These are phyloP conservation scores for Cryptops parisi DNA, from an alignment of 2,888 invertebrate genomes.

Conservation along the genomic window DNA sequence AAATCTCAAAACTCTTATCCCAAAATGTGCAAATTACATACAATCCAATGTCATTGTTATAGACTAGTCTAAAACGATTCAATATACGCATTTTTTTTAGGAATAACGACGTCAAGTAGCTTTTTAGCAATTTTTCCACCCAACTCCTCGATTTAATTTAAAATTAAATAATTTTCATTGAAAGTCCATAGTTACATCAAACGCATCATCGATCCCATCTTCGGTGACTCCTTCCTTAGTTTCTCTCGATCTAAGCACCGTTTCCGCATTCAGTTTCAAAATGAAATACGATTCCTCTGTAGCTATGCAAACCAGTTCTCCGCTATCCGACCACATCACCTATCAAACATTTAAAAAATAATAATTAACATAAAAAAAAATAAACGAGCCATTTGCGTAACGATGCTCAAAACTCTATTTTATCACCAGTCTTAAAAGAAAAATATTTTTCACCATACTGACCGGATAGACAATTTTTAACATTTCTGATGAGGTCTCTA, in stretches of 20 bases:
- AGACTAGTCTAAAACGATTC: too few relatives aligned
- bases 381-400: not conserved
- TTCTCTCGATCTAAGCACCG: conserved; percentile 58
- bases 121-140: too few relatives aligned
- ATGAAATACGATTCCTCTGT: conserved; percentile 93
- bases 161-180: too few relatives aligned
- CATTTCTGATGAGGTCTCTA: too few relatives aligned
- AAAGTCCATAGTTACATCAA: conserved; percentile 75
- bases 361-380: not conserved
- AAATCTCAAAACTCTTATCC: not conserved
- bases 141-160: too few relatives aligned
- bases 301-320: conserved; percentile 80
- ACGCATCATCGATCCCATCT: conserved; percentile 91
- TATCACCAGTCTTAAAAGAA: too few relatives aligned
- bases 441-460: too few relatives aligned
- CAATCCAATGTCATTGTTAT: too few relatives aligned
- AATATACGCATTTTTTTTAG: too few relatives aligned
- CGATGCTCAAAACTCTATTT: too few relatives aligned
- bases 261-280: conserved; percentile 68
- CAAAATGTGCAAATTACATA: not conserved
- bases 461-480: too few relatives aligned
- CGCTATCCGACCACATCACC: conserved; percentile 93
- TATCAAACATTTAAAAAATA: conserved; percentile 20
- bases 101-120: too few relatives aligned
- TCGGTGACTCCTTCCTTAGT: conserved; percentile 63